These are phyloP conservation scores for Cyanoderma ruficeps DNA, from an alignment of 2,113 vertebrate species.

Conservation along the genomic window DNA sequence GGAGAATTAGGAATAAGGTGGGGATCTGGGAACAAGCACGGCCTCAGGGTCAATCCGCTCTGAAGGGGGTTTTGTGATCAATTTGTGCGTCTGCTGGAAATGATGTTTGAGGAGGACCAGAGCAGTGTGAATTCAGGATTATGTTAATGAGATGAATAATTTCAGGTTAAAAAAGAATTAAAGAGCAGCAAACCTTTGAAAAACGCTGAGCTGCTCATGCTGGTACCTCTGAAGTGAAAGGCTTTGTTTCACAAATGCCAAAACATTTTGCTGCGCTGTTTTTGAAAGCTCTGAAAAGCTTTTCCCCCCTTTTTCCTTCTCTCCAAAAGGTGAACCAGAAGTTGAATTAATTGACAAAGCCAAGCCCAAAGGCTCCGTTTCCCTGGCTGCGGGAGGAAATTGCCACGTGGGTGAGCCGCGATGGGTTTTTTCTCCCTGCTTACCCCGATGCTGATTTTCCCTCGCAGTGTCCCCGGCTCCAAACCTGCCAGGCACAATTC, in stretches of 20 bases:
- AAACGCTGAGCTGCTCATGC: not conserved
- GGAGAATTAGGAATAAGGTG: not conserved
- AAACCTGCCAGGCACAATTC: not conserved
- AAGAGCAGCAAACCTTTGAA: conserved; percentile 52
- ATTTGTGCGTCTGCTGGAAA: conserved; percentile 3
- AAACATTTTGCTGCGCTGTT: conserved; percentile 30
- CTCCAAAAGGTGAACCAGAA: not conserved
- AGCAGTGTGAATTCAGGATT: conserved; percentile 40
- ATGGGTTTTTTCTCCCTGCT: not conserved
- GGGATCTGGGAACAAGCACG: not conserved
- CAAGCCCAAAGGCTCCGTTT: not conserved
- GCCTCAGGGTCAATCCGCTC: not conserved
- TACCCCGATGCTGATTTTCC: not conserved
- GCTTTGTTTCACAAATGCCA: conserved; percentile 62
- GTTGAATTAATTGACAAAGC: conserved; percentile 25
- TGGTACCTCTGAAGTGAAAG: conserved; percentile 28
- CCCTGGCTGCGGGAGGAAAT: not conserved
- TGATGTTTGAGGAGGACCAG: conserved; percentile 4
- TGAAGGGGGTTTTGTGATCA: not conserved
- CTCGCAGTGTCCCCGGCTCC: not conserved
- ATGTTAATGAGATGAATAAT: conserved; percentile 50
- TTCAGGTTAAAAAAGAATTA: conserved; percentile 49
- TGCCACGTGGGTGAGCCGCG: not conserved
- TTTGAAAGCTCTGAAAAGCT: not conserved
- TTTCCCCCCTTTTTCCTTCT: not conserved